Evolutionary conservation across 2,888 invertebrate species (phyloP).

Genomic region (Drosophila heteroneura): DNA sequence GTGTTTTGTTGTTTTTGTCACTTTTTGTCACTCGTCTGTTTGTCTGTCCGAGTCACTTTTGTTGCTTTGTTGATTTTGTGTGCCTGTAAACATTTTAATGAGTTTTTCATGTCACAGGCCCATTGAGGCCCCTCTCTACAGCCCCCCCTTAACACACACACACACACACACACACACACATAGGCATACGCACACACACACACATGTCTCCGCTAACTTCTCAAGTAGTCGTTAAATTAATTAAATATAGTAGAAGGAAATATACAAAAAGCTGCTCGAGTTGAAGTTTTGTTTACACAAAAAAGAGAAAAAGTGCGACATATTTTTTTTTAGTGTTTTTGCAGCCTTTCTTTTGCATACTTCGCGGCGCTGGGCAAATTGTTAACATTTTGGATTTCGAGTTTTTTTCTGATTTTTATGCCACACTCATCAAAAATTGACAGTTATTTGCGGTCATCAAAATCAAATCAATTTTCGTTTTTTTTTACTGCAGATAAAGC

Average conservation of each 20-base stretch:
- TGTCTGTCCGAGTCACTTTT: slow-evolving; percentile 53
- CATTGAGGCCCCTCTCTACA: slow-evolving; percentile 36
- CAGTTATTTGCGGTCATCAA: slow-evolving; percentile 66
- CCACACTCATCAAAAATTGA: slow-evolving; percentile 58
- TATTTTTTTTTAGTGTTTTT: slow-evolving; percentile 4
- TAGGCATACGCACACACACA: not conserved
- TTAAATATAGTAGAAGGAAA: slow-evolving; percentile 77
- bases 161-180: slow-evolving; percentile 2
- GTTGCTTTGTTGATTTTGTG: slow-evolving; percentile 73
- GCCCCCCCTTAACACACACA: slow-evolving; percentile 9
- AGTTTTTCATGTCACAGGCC: slow-evolving; percentile 79
- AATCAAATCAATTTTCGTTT: slow-evolving; percentile 32
- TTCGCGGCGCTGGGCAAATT: slow-evolving; percentile 26
- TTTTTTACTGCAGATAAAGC: not conserved
- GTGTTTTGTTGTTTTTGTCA: slow-evolving; percentile 26
- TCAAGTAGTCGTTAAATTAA: slow-evolving; percentile 83
- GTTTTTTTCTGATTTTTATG: slow-evolving; percentile 46
- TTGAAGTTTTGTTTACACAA: slow-evolving; percentile 62
- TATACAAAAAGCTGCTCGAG: slow-evolving; percentile 46
- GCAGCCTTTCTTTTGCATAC: slow-evolving; percentile 38
- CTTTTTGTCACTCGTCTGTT: slow-evolving; percentile 34
- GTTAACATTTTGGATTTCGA: not conserved
- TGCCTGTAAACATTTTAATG: slow-evolving; percentile 82
- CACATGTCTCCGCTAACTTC: slow-evolving; percentile 72
- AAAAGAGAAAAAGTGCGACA: slow-evolving; percentile 20